phyloP scores from a whole-genome alignment of 2,113 vertebrate species.

The Datnioides undecimradiatus region DNA sequence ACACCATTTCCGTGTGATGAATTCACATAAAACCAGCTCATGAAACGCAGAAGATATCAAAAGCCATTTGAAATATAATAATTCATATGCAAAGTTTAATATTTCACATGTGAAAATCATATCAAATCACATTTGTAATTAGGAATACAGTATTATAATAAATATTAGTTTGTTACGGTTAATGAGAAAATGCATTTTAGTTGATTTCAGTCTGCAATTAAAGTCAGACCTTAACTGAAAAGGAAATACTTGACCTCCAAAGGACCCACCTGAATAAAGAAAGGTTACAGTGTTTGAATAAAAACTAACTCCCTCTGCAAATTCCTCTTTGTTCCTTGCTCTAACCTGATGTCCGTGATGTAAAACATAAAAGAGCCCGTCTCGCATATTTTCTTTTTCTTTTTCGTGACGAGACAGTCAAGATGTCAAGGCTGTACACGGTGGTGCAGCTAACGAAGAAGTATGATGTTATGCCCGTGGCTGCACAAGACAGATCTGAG shows the following conservation, averaged over 20 bases:
- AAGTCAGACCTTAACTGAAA: not conserved
- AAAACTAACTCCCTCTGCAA: conserved; percentile 2
- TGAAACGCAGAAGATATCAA: no score
- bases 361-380: conserved; percentile 31
- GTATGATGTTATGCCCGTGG: not conserved
- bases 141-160: not conserved
- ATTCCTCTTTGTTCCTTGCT: conserved; percentile 12
- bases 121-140: not conserved
- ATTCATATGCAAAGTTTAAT: no score
- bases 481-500: not conserved
- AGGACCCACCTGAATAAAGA: conserved; percentile 14
- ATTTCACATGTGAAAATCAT: not conserved
- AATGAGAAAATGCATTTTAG: not conserved
- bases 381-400: not conserved
- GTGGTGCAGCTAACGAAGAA: conserved; percentile 12
- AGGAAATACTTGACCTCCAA: conserved; percentile 1
- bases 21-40: no score
- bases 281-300: conserved; percentile 20
- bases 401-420: not conserved
- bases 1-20: no score
- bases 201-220: not conserved
- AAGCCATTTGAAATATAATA: no score
- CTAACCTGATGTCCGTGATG: not conserved
- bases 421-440: not conserved
- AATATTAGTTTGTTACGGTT: not conserved